A percentile compares a stretch with the other conserved stretches of the same genome.
phyloP scores from a whole-genome alignment of 2,797 vertebrate species.

The Muscicapa striata region DNA sequence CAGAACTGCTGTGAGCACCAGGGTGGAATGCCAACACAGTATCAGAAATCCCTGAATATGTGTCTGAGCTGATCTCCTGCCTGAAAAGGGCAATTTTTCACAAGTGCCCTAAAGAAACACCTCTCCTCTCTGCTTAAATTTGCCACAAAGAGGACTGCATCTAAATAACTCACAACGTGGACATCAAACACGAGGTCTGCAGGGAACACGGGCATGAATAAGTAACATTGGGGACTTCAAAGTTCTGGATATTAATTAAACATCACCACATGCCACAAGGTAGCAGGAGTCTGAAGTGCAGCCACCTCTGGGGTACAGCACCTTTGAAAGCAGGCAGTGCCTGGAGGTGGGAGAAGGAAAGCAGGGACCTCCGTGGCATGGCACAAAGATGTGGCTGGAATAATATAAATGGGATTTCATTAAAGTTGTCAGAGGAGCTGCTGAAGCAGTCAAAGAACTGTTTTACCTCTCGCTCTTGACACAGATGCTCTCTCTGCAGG shows the following conservation, averaged over 20 bases:
- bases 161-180: background rate
- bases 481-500: background rate
- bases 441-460: background rate
- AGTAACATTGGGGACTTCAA: conserved; percentile 41
- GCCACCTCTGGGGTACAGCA: background rate
- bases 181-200: conserved; percentile 46
- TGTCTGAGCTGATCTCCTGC: background rate
- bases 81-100: background rate
- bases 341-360: background rate
- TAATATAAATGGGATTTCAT: background rate
- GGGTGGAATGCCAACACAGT: background rate
- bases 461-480: fast-evolving
- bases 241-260: conserved; percentile 59
- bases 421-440: background rate
- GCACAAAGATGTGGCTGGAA: background rate
- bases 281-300: background rate
- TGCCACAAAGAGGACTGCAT: background rate
- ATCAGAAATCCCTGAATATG: background rate
- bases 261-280: conserved; percentile 10
- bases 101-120: background rate
- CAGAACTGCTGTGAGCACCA: background rate
- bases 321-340: background rate
- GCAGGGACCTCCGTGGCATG: background rate
- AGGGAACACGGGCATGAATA: conserved; percentile 45
- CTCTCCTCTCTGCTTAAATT: background rate